These are phyloP conservation scores for Himalopsyche phryganea DNA, from an alignment of 1,140 invertebrate species.

Conservation along the genomic window DNA sequence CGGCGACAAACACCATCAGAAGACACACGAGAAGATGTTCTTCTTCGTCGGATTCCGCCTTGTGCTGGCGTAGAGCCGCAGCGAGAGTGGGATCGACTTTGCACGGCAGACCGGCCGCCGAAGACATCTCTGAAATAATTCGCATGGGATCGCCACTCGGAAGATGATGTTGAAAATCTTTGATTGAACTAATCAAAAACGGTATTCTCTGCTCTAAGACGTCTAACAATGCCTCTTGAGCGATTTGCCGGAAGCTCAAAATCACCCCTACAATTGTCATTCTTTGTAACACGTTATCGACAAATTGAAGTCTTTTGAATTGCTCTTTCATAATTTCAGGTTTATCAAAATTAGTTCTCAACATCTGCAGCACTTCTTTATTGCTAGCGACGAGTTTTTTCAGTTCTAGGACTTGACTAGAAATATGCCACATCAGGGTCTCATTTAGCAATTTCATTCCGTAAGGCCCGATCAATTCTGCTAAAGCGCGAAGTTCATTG, in stretches of 20 bases:
- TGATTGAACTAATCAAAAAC: slow-evolving; percentile 92
- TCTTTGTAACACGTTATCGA: slow-evolving; percentile 90
- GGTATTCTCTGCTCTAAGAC: slow-evolving; percentile 93
- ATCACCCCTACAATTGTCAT: slow-evolving; percentile 99
- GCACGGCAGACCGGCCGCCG: slow-evolving; percentile 87
- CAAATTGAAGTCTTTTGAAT: slow-evolving; percentile 84
- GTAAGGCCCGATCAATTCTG: slow-evolving; percentile 97
- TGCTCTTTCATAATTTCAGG: slow-evolving; percentile 98
- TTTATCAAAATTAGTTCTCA: slow-evolving; percentile 96
- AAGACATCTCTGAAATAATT: slow-evolving; percentile 94
- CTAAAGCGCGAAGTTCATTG: slow-evolving; percentile 91
- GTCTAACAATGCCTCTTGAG: slow-evolving; percentile 91
- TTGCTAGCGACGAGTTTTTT: slow-evolving; percentile 91
- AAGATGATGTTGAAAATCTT: slow-evolving; percentile 91
- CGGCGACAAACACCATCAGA: slow-evolving; percentile 97
- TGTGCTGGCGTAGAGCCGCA: slow-evolving; percentile 80
- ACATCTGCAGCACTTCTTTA: slow-evolving; percentile 83
- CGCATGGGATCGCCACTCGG: slow-evolving; percentile 89
- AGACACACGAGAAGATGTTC: slow-evolving; percentile 94
- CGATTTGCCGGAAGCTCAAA: slow-evolving; percentile 88
- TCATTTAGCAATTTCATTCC: slow-evolving; percentile 97
- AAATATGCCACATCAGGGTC: slow-evolving; percentile 96
- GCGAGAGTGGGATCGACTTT: slow-evolving; percentile 94
- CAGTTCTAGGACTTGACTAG: slow-evolving; percentile 94
- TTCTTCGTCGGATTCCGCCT: slow-evolving; percentile 78